Conservation (phyloP, 2,888 invertebrate genomes). For the Patella ulyssiponensis region DNA sequence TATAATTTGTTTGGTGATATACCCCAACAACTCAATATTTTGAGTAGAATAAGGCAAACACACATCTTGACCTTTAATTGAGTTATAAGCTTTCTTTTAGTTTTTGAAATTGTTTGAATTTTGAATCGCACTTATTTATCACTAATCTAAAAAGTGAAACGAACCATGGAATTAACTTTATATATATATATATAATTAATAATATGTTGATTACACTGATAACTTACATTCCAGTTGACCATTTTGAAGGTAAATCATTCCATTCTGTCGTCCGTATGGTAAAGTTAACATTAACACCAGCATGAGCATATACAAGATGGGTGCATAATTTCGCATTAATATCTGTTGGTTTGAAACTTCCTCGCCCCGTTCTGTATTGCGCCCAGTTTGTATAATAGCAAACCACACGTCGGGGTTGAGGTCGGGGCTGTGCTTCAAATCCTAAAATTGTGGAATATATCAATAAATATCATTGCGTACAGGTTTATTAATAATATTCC, state of each 20-base stretch:
- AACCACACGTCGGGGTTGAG: background rate
- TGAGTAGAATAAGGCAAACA: too few species aligned
- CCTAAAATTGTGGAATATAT: background rate
- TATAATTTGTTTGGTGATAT: too few species aligned
- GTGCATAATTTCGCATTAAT: background rate
- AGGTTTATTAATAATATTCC: too few species aligned
- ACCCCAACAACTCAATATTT: too few species aligned
- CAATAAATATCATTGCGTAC: too few species aligned
- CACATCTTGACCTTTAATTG: too few species aligned
- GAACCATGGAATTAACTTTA: too few species aligned
- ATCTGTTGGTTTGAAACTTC: background rate
- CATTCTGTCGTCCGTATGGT: background rate
- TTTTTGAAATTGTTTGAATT: too few species aligned
- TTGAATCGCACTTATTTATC: too few species aligned
- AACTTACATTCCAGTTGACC: background rate
- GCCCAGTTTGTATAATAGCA: constrained; percentile 4
- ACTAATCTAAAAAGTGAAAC: too few species aligned
- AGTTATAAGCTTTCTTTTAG: too few species aligned
- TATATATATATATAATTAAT: too few species aligned
- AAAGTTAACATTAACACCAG: background rate
- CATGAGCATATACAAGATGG: background rate
- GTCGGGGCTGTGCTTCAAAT: background rate
- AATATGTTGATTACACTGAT: background rate
- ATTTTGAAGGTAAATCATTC: background rate
- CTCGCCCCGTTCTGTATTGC: constrained; percentile 1